Conservation (phyloP, 1,140 invertebrate species). For the Semibalanus balanoides region DNA sequence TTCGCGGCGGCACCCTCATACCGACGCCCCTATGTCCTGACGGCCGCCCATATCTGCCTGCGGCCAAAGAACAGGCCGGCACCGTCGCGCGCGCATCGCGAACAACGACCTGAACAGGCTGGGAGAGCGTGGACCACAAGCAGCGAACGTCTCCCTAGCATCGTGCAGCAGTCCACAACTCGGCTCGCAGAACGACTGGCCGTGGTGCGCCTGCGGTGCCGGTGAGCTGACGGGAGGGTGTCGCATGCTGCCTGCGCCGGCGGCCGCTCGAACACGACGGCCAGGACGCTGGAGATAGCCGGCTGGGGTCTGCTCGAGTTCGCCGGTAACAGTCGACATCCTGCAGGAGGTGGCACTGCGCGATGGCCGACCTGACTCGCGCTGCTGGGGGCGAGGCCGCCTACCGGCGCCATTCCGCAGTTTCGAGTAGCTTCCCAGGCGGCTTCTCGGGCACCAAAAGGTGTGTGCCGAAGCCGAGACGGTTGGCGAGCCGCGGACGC, state of each 20-base stretch:
- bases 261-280: slow-evolving; percentile 33
- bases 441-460: slow-evolving; percentile 13
- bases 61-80: slow-evolving; percentile 53
- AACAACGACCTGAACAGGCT: slow-evolving; percentile 32
- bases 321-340: slow-evolving; percentile 35
- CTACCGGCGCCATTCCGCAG: neutral
- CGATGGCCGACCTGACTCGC: slow-evolving; percentile 36
- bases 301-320: slow-evolving; percentile 47
- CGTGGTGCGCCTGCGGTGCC: slow-evolving; percentile 37
- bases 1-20: slow-evolving; percentile 75
- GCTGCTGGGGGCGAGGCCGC: slow-evolving; percentile 34
- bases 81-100: slow-evolving; percentile 68
- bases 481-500: slow-evolving; percentile 6
- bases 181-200: slow-evolving; percentile 38
- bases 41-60: slow-evolving; percentile 67
- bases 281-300: slow-evolving; percentile 23
- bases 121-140: slow-evolving; percentile 7
- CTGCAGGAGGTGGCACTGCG: slow-evolving; percentile 42
- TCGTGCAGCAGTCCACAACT: slow-evolving; percentile 31
- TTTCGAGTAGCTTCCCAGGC: neutral
- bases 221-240: slow-evolving; percentile 34
- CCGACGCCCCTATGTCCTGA: slow-evolving; percentile 75
- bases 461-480: slow-evolving; percentile 10
- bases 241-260: slow-evolving; percentile 51
- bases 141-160: slow-evolving; percentile 15